A percentile compares a stretch with the other conserved stretches of the same genome.
Conservation (phyloP, 2,888 invertebrate genomes). For the Endotricha flammealis region DNA sequence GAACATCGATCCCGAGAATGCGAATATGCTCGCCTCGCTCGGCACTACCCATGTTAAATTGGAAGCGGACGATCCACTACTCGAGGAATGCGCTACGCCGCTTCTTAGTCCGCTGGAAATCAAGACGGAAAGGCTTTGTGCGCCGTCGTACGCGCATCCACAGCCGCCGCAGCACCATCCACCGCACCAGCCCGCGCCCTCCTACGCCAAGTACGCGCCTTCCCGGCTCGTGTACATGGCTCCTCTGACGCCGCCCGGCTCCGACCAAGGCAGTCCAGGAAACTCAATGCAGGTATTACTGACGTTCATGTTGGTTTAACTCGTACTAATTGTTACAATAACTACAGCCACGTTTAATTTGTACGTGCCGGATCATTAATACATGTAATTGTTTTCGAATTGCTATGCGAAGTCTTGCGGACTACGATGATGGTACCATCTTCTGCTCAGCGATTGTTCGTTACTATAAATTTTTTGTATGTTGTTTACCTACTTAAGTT, state of each 20-base stretch:
- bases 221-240: conserved; percentile 84
- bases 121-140: conserved; percentile 84
- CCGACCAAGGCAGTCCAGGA: conserved; percentile 91
- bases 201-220: conserved; percentile 66
- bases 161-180: conserved; percentile 49
- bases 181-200: conserved; percentile 51
- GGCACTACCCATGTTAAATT: conserved; percentile 85
- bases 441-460: conserved; percentile 50
- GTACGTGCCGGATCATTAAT: neutral
- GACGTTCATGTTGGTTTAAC: neutral
- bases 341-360: neutral
- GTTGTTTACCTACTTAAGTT: conserved; percentile 20
- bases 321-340: neutral
- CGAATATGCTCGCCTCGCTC: conserved; percentile 87
- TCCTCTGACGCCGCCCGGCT: conserved; percentile 91
- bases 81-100: conserved; percentile 82
- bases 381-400: conserved; percentile 9
- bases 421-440: conserved; percentile 64
- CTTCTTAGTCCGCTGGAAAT: conserved; percentile 88
- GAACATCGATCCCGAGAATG: conserved; percentile 93
- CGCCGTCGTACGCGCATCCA: conserved; percentile 71
- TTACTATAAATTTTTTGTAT: conserved; percentile 16
- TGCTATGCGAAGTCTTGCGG: conserved; percentile 52
- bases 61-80: conserved; percentile 81
- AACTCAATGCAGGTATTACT: conserved; percentile 79